Percentiles rank a stretch among this genome's conserved stretches.
These are phyloP conservation scores for Atherix ibis DNA, from an alignment of 2,888 invertebrate species.

Conservation along the genomic window DNA sequence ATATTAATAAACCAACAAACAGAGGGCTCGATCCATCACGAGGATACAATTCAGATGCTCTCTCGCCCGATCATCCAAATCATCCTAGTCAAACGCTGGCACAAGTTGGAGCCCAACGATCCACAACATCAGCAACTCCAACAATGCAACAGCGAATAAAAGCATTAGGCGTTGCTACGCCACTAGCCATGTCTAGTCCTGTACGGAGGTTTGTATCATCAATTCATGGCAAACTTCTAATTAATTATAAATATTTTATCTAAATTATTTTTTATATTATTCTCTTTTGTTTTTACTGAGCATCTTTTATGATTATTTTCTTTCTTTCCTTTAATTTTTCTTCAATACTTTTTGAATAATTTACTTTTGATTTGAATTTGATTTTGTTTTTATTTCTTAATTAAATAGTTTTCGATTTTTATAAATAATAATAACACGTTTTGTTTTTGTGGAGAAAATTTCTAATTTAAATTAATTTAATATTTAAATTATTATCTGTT, in stretches of 20 bases:
- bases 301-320: conserved; percentile 10
- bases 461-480: too few species aligned
- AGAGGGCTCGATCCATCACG: conserved; percentile 48
- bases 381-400: too few species aligned
- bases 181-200: conserved; percentile 73
- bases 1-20: too few species aligned
- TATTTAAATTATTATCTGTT: too few species aligned
- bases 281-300: too few species aligned
- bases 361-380: too few species aligned
- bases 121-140: conserved; percentile 45
- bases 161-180: conserved; percentile 77
- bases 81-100: conserved; percentile 20
- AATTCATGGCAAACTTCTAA: conserved; percentile 4
- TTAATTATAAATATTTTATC: conserved; percentile 5
- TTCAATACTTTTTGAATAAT: too few species aligned
- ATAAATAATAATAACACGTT: too few species aligned
- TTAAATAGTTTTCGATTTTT: too few species aligned
- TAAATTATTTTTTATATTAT: conserved; percentile 4
- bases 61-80: conserved; percentile 42
- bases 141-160: conserved; percentile 85
- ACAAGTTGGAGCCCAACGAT: conserved; percentile 37
- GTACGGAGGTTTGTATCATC: conserved; percentile 55
- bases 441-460: too few species aligned
- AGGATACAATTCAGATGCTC: conserved; percentile 42
- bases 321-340: conserved; percentile 9